These are phyloP conservation scores for Poicephalus gulielmi DNA, from an alignment of 2,113 vertebrate genomes.

Conservation along the genomic window DNA sequence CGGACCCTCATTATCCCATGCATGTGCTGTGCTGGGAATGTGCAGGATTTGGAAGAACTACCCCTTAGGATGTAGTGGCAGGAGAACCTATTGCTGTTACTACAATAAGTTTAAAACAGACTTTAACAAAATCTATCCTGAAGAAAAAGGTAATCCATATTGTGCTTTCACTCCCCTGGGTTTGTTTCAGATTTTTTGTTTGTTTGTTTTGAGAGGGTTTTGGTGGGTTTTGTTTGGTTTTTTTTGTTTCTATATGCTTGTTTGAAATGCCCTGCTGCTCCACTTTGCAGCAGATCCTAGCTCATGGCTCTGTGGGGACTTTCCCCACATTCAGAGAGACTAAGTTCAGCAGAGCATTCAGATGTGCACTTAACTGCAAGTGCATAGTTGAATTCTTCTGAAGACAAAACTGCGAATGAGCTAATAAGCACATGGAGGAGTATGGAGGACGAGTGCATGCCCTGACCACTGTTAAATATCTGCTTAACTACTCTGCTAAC, in stretches of 20 bases:
- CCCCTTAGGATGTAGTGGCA: not conserved
- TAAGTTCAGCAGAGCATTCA: not conserved
- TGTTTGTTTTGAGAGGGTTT: not conserved
- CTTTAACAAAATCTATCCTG: not conserved
- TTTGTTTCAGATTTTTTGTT: not conserved
- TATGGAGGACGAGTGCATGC: not conserved
- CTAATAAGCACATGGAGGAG: no score
- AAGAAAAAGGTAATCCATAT: not conserved
- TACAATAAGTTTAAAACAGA: not conserved
- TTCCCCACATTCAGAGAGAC: fast-evolving
- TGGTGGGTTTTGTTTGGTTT: not conserved
- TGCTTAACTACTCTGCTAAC: not conserved
- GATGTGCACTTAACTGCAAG: not conserved
- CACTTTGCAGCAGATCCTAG: not conserved
- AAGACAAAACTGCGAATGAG: not conserved
- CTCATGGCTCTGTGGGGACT: not conserved
- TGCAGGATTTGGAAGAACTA: not conserved
- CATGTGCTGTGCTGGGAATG: fast-evolving
- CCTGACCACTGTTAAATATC: not conserved
- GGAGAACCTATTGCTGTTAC: not conserved
- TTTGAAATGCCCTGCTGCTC: not conserved
- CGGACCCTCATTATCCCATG: fast-evolving
- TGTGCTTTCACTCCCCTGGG: not conserved
- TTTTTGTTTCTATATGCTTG: not conserved
- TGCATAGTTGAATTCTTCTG: not conserved